Evolutionary conservation across 2,888 invertebrate species (phyloP).

Genomic region (Dicyrtoma fusca): DNA sequence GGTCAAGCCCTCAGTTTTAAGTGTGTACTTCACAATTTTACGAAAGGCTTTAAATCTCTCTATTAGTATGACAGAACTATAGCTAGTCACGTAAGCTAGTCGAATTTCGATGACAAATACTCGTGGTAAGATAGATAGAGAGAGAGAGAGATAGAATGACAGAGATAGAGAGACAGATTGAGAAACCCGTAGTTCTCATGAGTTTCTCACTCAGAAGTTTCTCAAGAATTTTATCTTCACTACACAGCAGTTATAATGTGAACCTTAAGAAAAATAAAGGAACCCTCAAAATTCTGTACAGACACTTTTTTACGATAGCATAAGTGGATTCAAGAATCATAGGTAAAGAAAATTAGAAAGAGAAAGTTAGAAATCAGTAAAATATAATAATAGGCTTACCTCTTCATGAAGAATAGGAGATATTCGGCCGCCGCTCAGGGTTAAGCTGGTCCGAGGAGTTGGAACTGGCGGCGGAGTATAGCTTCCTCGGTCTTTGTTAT

Average conservation of each 20-base stretch:
- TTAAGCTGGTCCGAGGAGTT: slow-evolving; percentile 53
- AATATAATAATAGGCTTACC: slow-evolving; percentile 43
- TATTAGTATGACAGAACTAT: too few relatives aligned
- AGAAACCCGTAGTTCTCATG: slow-evolving; percentile 26
- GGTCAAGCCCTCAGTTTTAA: too few relatives aligned
- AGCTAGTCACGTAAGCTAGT: too few relatives aligned
- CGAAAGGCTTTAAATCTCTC: too few relatives aligned
- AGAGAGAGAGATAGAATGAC: slow-evolving; percentile 14
- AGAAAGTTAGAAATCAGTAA: slow-evolving; percentile 23
- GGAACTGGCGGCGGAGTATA: slow-evolving; percentile 51
- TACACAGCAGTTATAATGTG: slow-evolving; percentile 55
- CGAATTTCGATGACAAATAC: too few relatives aligned
- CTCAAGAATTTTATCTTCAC: slow-evolving; percentile 41
- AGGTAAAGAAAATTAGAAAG: slow-evolving; percentile 19
- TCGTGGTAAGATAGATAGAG: background rate
- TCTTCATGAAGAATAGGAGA: slow-evolving; percentile 50
- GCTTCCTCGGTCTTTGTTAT: slow-evolving; percentile 12
- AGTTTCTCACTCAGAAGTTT: slow-evolving; percentile 10
- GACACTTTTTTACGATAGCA: background rate
- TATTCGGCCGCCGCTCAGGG: slow-evolving; percentile 41
- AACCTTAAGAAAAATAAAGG: slow-evolving; percentile 44
- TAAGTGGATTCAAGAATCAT: background rate
- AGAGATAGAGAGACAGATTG: slow-evolving; percentile 23
- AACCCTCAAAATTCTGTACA: slow-evolving; percentile 9
- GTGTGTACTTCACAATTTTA: too few relatives aligned